A percentile compares a stretch with the other conserved stretches of the same genome.
Conservation (phyloP, 2,888 invertebrate species). For the Eupithecia insigniata region DNA sequence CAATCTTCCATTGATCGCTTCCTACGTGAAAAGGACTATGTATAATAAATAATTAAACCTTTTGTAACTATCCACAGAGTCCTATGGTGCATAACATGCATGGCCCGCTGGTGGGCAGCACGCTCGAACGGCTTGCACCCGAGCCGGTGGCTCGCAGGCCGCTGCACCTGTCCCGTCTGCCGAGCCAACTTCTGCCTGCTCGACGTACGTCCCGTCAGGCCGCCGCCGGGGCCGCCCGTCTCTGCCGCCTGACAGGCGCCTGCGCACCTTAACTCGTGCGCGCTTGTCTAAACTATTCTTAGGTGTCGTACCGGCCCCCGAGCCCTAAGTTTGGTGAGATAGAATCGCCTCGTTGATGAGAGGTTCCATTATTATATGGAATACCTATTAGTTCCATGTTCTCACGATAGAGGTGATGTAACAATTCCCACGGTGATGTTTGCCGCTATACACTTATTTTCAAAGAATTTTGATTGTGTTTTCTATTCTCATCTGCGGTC, state of each 20-base stretch:
- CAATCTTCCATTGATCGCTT: too few species aligned
- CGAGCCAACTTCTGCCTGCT: constrained; percentile 92
- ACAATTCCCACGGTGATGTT: too few species aligned
- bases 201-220: constrained; percentile 87
- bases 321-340: neutral
- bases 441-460: too few species aligned
- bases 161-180: constrained; percentile 95
- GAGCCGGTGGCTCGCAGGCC: constrained; percentile 90
- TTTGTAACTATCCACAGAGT: constrained; percentile 77
- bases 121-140: constrained; percentile 87
- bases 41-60: too few species aligned
- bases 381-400: too few species aligned
- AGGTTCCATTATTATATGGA: neutral
- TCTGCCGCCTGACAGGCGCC: neutral
- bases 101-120: constrained; percentile 95
- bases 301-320: neutral
- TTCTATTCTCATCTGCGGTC: too few species aligned
- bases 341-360: neutral
- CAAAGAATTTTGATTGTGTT: too few species aligned
- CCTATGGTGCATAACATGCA: constrained; percentile 94
- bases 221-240: constrained; percentile 8
- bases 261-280: neutral
- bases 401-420: too few species aligned
- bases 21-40: too few species aligned
- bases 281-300: neutral